Evolutionary conservation across 2,797 vertebrate species (phyloP).

Genomic region (Gallinago nigripennis): DNA sequence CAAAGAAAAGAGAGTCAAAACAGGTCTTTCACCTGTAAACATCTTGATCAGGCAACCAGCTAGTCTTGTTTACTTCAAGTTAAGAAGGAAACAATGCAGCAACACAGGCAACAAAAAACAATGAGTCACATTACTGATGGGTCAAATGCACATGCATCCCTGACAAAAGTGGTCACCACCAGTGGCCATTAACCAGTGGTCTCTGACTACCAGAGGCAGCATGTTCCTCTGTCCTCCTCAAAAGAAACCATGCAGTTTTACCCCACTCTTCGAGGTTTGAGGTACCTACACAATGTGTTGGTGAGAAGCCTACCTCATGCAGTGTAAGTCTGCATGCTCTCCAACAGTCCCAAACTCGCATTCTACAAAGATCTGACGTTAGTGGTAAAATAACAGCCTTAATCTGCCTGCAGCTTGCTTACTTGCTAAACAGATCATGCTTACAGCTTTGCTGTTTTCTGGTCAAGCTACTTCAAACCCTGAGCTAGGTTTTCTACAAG

Average conservation of each 20-base stretch:
- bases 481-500: neutral
- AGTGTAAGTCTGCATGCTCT: neutral
- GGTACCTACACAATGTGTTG: neutral
- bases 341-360: neutral
- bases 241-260: fast-evolving
- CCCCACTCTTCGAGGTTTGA: neutral
- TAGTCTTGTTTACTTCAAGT: neutral
- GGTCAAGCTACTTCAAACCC: neutral
- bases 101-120: neutral
- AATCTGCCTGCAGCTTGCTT: neutral
- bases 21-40: neutral
- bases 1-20: neutral
- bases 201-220: neutral
- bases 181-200: neutral
- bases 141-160: neutral
- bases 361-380: neutral
- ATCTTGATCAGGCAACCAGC: neutral
- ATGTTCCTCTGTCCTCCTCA: neutral
- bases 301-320: neutral
- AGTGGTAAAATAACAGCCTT: neutral
- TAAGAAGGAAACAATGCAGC: neutral
- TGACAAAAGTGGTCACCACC: neutral
- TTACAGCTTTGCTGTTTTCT: neutral
- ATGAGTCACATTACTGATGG: neutral
- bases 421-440: neutral